A percentile compares a stretch with the other conserved stretches of the same genome.
These are phyloP conservation scores for Montipora cactus DNA, from an alignment of 64 coral and sea anemone genomes.

Conservation along the genomic window DNA sequence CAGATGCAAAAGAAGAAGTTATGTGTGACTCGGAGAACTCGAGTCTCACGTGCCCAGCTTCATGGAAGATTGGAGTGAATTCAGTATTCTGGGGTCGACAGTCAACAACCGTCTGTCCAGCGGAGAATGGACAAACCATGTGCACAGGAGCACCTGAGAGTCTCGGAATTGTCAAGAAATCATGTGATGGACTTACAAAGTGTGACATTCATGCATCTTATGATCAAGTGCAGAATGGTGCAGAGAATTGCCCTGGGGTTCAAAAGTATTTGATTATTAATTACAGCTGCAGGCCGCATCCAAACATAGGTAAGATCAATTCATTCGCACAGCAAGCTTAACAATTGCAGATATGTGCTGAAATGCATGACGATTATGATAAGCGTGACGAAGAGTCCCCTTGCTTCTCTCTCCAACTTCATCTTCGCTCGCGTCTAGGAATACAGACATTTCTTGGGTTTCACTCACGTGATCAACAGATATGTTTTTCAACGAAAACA, in stretches of 20 bases:
- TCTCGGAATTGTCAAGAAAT: constrained; percentile 92
- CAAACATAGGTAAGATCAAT: constrained; percentile 77
- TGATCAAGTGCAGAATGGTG: constrained; percentile 92
- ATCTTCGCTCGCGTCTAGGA: too few species aligned
- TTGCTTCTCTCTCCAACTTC: too few species aligned
- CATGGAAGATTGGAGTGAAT: constrained; percentile 94
- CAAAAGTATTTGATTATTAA: constrained; percentile 97
- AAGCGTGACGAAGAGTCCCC: too few species aligned
- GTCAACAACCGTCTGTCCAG: constrained; percentile 89
- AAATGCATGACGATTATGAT: too few species aligned
- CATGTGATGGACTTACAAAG: constrained; percentile 81
- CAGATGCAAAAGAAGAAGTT: constrained; percentile 95
- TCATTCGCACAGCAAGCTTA: background rate
- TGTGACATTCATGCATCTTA: constrained; percentile 87
- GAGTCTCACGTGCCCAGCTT: constrained; percentile 86
- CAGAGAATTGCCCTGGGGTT: constrained; percentile 93
- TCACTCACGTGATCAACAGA: too few species aligned
- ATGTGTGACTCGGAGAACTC: constrained; percentile 97
- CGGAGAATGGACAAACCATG: constrained; percentile 89
- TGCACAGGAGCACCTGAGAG: constrained; percentile 97
- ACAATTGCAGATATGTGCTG: background rate
- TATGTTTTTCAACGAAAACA: too few species aligned
- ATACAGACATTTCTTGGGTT: too few species aligned
- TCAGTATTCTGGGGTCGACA: constrained; percentile 98
- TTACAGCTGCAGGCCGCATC: constrained; percentile 95